Evolutionary conservation across 2,888 invertebrate species (phyloP), one percentile per base, ranked within the genome.

Genomic region (Mechanitis mazaeus): DNA sequence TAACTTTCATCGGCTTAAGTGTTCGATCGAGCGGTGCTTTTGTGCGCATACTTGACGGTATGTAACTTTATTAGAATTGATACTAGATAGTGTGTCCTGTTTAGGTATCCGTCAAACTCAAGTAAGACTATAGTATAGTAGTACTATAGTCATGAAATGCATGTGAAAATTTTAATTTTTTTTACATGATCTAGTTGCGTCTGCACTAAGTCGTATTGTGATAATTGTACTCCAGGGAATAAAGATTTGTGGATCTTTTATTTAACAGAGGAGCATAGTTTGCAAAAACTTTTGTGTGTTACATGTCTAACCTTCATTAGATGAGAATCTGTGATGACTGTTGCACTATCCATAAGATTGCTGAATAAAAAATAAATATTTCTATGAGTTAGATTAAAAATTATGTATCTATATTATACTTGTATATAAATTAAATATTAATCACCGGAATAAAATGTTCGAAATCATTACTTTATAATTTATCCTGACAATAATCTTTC

Each of bases 1-100:
- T 58, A 65, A 65, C 58, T 65, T 65, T 61, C 61, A 65, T 61
- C 65, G 65, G 63, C 65, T 65, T 65, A 65, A 65, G 61, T 65
- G 63, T 65, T 61, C 65, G 57, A 63, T 61, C 56, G 63, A 33
- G 56, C 58, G 55, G 33, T 35, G 58, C 65, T 59, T 61, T 64
- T 65, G 63, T 59, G 45, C 47, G 60, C 54, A 53, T 61, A 57
- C 61, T 57, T 55, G 56, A 60, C 58, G 58, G 56, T 55, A 55
- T 6, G 50, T 42, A 60, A 63, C 54, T 63, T 63, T 46, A 63
- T 60, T 56, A 46, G 38, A 63, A 60, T 60, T 56, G 42, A 56
- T 56, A 60, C 42, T 20, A 33, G 60, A 47, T 35, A 47, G 33
- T n/a, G 28, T 42, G 47, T 38, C 46, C 47, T 47, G 42, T 7